Base-by-base conservation (phyloP, 2,797 vertebrate genomes). In the Benthosema pterotum region DNA sequence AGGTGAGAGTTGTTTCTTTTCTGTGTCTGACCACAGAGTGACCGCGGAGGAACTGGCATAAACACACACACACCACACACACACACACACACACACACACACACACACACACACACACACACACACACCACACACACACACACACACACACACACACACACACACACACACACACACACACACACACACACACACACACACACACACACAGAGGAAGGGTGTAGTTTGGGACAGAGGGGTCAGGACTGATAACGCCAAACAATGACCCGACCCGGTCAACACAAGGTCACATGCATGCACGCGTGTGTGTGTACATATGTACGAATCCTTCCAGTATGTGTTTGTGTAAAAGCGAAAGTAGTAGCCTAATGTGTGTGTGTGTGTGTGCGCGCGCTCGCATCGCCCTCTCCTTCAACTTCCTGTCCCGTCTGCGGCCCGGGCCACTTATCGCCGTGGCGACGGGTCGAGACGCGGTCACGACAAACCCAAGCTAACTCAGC, bases 261-360 rank as follows among this genome's bases (percentile, higher is more conserved):
- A 90, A 90, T 89, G 86, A 86, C 83, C 84, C 68, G 83, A 78
- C 78, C 64, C 65, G 78, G 87, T 88, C 85, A 83, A 17, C 57
- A 11, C 64, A 32, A 57, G 75, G 72, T 61, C 84, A 78, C 45
- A 13, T 46, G 45, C 5, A 14, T n/a, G 45, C 5, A 3, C 5
- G 45, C n/a, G 13, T 46, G 45, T 46, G 45, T 46, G 45, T n/a
- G 45, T 46, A 14, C 59, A n/a, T 14, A 16, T 43, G 14, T 52
- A 16, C 25, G 45, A 60, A 22, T n/a, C 14, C 8, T 32, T 25
- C 25, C 52, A 57, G 48, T 58, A 57, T 46, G 25, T 17, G 47
- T 52, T 32, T 60, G 22, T 55, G n/a, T n/a, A n/a, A n/a, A n/a
- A n/a, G n/a, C n/a, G n/a, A n/a, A n/a, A n/a, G n/a, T n/a, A n/a